Evolutionary conservation across 2,113 vertebrate species (phyloP).

Genomic region (Pituophis catenifer): DNA sequence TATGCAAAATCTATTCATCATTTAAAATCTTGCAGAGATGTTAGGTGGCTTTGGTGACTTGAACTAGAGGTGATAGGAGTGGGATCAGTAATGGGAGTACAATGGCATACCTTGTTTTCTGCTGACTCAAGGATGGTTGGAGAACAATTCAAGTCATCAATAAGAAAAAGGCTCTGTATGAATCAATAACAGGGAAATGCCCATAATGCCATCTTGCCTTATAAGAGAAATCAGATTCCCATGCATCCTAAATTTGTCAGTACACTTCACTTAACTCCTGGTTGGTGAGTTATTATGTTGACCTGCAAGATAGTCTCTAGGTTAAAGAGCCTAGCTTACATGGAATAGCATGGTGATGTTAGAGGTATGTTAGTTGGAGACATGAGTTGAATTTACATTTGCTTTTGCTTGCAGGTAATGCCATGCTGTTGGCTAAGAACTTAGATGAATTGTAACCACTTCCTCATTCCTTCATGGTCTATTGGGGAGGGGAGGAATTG

Average conservation of each 20-base stretch:
- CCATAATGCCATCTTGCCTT: not conserved
- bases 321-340: not conserved
- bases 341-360: not conserved
- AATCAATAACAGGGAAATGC: not conserved
- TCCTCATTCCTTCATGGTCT: not conserved
- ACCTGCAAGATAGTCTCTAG: not conserved
- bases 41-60: not conserved
- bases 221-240: not conserved
- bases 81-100: not conserved
- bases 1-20: not conserved
- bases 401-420: not conserved
- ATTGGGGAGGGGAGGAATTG: not conserved
- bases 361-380: not conserved
- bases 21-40: not conserved
- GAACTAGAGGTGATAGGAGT: not conserved
- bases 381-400: not conserved
- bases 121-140: not conserved
- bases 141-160: not conserved
- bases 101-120: not conserved
- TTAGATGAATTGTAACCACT: not conserved
- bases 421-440: not conserved
- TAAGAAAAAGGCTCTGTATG: not conserved
- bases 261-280: not conserved
- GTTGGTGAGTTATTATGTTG: not conserved
- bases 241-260: not conserved